Conservation (phyloP, 2,888 invertebrate genomes). For the Drosophila subsilvestris region DNA sequence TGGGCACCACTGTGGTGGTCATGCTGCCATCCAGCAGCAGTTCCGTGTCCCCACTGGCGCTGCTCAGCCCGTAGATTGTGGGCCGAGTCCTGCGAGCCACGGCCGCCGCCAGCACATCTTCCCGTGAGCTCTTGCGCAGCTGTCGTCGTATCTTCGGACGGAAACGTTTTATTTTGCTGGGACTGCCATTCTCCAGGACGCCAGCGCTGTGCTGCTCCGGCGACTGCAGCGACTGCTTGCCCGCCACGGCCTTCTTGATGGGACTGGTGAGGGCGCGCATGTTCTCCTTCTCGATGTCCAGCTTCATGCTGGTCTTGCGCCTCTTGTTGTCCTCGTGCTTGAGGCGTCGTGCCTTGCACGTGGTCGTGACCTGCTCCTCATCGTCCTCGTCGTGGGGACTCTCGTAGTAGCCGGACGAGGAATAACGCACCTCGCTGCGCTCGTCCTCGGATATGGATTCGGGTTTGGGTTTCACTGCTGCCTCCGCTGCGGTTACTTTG, state of each 20-base stretch:
- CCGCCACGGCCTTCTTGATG: slow-evolving; percentile 73
- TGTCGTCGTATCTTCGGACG: slow-evolving; percentile 84
- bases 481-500: slow-evolving; percentile 27
- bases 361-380: slow-evolving; percentile 59
- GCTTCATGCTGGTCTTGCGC: slow-evolving; percentile 90
- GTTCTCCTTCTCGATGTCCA: slow-evolving; percentile 88
- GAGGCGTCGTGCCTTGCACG: slow-evolving; percentile 74
- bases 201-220: slow-evolving; percentile 74
- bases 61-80: slow-evolving; percentile 61
- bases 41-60: slow-evolving; percentile 72
- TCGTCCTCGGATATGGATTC: slow-evolving; percentile 88
- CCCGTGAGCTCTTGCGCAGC: slow-evolving; percentile 80
- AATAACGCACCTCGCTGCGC: slow-evolving; percentile 88
- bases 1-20: slow-evolving; percentile 16
- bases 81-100: slow-evolving; percentile 61
- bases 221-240: slow-evolving; percentile 57
- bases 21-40: slow-evolving; percentile 76
- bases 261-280: slow-evolving; percentile 85
- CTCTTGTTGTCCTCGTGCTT: slow-evolving; percentile 90
- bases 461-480: slow-evolving; percentile 83
- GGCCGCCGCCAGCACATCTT: slow-evolving; percentile 74
- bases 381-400: slow-evolving; percentile 88
- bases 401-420: slow-evolving; percentile 90
- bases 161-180: slow-evolving; percentile 83
- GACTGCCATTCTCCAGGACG: slow-evolving; percentile 78